A percentile compares a stretch with the other conserved stretches of the same genome.
Evolutionary conservation across 1,140 invertebrate genomes (phyloP).

Genomic region (Carcinoscorpius rotundicauda): DNA sequence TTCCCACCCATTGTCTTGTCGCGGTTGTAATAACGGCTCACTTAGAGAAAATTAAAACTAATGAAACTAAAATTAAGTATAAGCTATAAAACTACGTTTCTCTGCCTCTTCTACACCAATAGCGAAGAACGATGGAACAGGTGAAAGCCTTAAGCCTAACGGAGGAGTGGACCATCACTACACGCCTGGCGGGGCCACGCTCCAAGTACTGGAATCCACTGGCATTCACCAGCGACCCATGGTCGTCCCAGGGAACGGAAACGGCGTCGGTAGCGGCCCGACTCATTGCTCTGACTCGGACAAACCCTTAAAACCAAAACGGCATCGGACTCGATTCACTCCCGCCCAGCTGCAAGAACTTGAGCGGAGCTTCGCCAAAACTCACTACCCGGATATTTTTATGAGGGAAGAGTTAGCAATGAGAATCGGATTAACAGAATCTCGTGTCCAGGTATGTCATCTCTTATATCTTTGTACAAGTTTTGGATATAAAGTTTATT

Average conservation of each 20-base stretch:
- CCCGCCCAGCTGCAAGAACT: conserved; percentile 92
- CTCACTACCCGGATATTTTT: conserved; percentile 95
- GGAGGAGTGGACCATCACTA: background rate
- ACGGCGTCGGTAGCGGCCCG: no score
- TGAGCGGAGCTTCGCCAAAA: conserved; percentile 93
- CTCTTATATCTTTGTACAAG: background rate
- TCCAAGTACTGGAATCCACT: conserved; percentile 85
- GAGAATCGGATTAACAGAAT: conserved; percentile 88
- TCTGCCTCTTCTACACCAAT: no score
- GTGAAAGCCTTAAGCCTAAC: background rate
- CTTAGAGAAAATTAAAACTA: no score
- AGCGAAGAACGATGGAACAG: background rate
- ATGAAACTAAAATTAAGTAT: no score
- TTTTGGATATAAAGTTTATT: no score
- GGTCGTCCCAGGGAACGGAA: conserved; percentile 81
- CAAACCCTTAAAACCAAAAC: conserved; percentile 46
- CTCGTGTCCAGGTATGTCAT: conserved; percentile 80
- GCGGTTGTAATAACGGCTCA: no score
- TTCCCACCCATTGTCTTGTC: no score
- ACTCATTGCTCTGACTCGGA: conserved; percentile 28
- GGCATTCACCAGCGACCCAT: conserved; percentile 59
- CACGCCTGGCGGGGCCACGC: conserved; percentile 67
- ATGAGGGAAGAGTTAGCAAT: conserved; percentile 93
- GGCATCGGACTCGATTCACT: conserved; percentile 83
- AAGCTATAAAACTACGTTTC: no score